Base-by-base conservation (phyloP, 2,113 vertebrate genomes). In the Tachycineta bicolor region DNA sequence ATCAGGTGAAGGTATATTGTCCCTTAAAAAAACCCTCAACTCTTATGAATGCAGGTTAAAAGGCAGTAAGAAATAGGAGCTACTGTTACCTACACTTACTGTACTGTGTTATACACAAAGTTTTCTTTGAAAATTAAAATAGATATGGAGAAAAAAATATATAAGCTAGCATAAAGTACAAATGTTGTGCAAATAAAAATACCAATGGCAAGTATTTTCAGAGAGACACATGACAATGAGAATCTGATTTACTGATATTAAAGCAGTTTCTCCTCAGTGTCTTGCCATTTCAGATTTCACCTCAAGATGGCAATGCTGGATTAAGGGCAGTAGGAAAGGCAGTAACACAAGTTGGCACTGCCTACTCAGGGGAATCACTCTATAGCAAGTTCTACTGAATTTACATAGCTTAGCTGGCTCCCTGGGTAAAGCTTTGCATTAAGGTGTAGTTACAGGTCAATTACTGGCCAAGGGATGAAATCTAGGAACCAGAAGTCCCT, bases 301-400 rank as follows among this genome's bases (percentile, higher is more conserved):
- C 94, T 93, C 50, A 20, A 83, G 95, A 86, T 95, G 95, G 94
- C 93, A 89, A 75, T 90, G 68, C 67, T 74, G 90, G 3, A 56
- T 65, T 70, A 70, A 33, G 43, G 90, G 16, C 70, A 55, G n/a
- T 2, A 47, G 84, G n/a, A 79, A 46, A 71, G 73, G 53, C 18
- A n/a, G 0, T 7, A 25, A 50, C 29, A 67, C 19, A 13, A 13
- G 8, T 0, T 64, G 67, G 62, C 19, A 11, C 25, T 73, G 18
- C 53, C 62, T 62, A 1, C 26, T 67, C 46, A 4, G 39, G 67
- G 63, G 83, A 69, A 90, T 64, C 14, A 17, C n/a, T 56, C 74
- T 25, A 9, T 11, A 67, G 39, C 50, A 70, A 77, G 59, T 52
- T 33, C 50, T 50, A 7, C 55, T 59, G 46, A 47, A 59, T 86